These are phyloP conservation scores for Burhinus bistriatus DNA, from an alignment of 2,113 vertebrate genomes.

Conservation along the genomic window DNA sequence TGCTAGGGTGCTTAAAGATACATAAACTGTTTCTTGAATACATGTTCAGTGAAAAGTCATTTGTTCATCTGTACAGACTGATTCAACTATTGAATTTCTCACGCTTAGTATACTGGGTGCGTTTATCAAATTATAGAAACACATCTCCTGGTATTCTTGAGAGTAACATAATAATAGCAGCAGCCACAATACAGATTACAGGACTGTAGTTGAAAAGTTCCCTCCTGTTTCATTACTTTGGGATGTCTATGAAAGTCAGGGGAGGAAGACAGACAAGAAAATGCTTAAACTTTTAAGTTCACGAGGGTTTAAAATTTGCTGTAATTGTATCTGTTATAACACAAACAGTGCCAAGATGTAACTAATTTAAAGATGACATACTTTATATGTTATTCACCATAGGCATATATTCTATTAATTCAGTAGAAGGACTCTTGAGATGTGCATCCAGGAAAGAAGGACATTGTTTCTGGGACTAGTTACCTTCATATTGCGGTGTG, in stretches of 20 bases:
- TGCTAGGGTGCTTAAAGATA: background rate
- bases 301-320: background rate
- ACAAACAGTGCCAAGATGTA: background rate
- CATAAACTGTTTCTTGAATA: background rate
- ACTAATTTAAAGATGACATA: background rate
- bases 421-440: background rate
- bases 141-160: background rate
- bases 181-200: background rate
- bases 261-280: background rate
- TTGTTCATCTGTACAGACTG: background rate
- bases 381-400: background rate
- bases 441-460: background rate
- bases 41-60: background rate
- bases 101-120: background rate
- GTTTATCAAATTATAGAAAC: background rate
- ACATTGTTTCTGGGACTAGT: background rate
- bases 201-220: background rate
- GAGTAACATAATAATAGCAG: background rate
- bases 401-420: background rate
- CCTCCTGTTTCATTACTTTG: background rate
- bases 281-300: background rate
- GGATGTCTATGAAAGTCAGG: rapidly evolving
- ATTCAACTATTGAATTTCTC: background rate
- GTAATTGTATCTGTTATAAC: background rate
- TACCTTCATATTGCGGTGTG: background rate